These are phyloP conservation scores for Phytoseiulus persimilis DNA, from an alignment of 2,888 invertebrate genomes.

Conservation along the genomic window DNA sequence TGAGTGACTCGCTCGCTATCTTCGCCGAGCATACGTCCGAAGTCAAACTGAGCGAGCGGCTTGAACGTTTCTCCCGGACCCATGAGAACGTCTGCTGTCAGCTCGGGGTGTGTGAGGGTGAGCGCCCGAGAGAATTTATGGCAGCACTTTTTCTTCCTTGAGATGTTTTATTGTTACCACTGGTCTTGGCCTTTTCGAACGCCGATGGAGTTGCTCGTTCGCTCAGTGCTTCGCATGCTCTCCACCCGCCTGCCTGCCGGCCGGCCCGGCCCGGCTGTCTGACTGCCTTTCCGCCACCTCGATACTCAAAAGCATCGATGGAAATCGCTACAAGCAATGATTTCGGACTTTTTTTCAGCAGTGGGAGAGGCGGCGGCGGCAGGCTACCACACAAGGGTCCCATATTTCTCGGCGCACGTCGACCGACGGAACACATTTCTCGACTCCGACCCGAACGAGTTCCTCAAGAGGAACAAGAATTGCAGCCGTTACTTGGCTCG, in stretches of 20 bases:
- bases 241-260: background rate
- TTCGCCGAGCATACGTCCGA: background rate
- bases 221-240: background rate
- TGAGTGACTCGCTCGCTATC: background rate
- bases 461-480: background rate
- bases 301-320: background rate
- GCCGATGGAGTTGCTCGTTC: background rate
- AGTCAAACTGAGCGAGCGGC: background rate
- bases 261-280: background rate
- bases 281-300: background rate
- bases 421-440: background rate
- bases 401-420: background rate
- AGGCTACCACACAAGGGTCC: background rate
- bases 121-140: background rate
- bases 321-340: background rate
- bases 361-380: background rate
- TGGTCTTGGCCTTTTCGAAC: background rate
- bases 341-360: background rate
- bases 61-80: background rate
- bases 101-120: background rate
- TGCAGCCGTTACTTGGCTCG: background rate
- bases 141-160: background rate
- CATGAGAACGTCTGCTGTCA: background rate
- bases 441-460: background rate
- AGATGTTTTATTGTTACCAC: constrained; percentile 5